Percentiles rank a stretch among this genome's conserved stretches.
These are phyloP conservation scores for Chromoteleia sp. DNA, from an alignment of 2,888 invertebrate species.

Conservation along the genomic window DNA sequence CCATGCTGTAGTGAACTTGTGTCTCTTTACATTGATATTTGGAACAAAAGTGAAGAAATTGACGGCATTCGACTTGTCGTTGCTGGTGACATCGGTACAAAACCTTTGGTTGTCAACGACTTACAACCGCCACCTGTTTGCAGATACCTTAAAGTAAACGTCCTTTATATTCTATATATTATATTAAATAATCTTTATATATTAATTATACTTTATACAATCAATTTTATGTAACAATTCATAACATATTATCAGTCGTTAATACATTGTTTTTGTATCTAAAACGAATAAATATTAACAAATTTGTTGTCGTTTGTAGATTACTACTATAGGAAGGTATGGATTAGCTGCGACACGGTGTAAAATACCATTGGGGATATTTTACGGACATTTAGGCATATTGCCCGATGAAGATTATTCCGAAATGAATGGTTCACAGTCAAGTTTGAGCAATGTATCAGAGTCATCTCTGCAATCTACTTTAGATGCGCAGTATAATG, in stretches of 20 bases:
- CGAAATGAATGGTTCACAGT: slow-evolving; percentile 79
- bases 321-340: slow-evolving; percentile 95
- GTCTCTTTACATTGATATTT: slow-evolving; percentile 94
- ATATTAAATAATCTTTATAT: no score
- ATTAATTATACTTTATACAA: no score
- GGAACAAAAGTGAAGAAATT: slow-evolving; percentile 94
- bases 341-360: slow-evolving; percentile 96
- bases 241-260: no score
- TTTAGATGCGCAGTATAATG: slow-evolving; percentile 87
- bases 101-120: slow-evolving; percentile 94
- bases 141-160: slow-evolving; percentile 93
- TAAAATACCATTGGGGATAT: slow-evolving; percentile 96
- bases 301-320: slow-evolving; percentile 85
- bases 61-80: slow-evolving; percentile 94
- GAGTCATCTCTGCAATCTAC: slow-evolving; percentile 80
- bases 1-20: slow-evolving; percentile 93
- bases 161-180: no score
- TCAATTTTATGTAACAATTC: no score
- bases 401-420: slow-evolving; percentile 86
- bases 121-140: slow-evolving; percentile 96
- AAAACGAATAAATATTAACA: no score
- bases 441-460: slow-evolving; percentile 77
- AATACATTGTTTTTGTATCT: no score
- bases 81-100: slow-evolving; percentile 94
- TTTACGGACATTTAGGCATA: slow-evolving; percentile 95